Base-by-base conservation (phyloP, 2,113 vertebrate species). In the Condylura cristata region DNA sequence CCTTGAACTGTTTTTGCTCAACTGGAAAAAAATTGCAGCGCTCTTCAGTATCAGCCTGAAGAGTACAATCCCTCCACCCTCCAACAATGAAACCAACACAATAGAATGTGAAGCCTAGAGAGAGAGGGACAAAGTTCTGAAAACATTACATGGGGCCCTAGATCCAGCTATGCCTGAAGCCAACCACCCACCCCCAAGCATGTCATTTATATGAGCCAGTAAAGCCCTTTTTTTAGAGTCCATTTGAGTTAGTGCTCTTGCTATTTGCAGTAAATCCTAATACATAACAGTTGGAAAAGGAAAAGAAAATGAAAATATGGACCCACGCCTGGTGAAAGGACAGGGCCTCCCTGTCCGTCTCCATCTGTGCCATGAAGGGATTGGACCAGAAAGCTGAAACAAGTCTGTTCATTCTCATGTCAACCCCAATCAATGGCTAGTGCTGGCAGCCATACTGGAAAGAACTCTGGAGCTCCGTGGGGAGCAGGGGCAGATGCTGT, bases 151-250 rank as follows among this genome's bases (percentile, higher is more conserved):
- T 1, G 20, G 28, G 41, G n/a, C 48, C 53, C 81, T 93, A 66
- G 94, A 92, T 78, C 60, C 61, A 85, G 48, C 46, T 26, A 51
- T 22, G 32, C 61, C 81, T 95, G 74, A 95, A 78, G 48, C 41
- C 28, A 83, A 17, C 2, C 3, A 1, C 28, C 34, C 22, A 37
- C 28, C 30, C 17, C 24, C 22, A 17, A 90, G 71, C 30, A 74
- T 44, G 75, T 61, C 22, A 26, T 79, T 75, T 65, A n/a, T 56
- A 71, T 34, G 3, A 1, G 7, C 34, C 58, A 44, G 51, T 9
- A 9, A 46, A 58, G 53, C 56, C n/a, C 34, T 41, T 74, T 75
- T 24, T 56, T 53, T 16, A 18, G 81, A 87, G 56, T 44, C 51
- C 63, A n/a, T n/a, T 12, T 75, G 48, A 92, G 63, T n/a, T 76